Evolutionary conservation across 2,113 vertebrate species (phyloP).

Genomic region (Murina feae): DNA sequence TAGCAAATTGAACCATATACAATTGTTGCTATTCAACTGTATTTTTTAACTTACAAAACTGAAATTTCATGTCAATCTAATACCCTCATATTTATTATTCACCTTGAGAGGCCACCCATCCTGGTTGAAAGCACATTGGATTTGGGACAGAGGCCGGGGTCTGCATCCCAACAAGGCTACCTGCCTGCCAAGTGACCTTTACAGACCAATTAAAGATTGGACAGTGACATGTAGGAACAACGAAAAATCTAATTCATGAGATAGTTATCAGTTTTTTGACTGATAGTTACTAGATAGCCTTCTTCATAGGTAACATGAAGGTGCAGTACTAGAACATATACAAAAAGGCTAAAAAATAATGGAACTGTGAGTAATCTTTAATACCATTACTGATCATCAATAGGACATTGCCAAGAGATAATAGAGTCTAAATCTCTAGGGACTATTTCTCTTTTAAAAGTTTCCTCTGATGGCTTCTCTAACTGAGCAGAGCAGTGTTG

Average conservation of each 20-base stretch:
- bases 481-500: not conserved
- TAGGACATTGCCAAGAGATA: not conserved
- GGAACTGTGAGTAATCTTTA: not conserved
- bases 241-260: conserved; percentile 26
- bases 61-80: not conserved
- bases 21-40: not conserved
- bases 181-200: conserved; percentile 35
- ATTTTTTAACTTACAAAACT: not conserved
- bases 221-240: not conserved
- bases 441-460: not conserved
- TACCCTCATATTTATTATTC: not conserved
- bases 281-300: not conserved
- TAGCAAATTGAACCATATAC: not conserved
- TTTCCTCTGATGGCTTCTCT: not conserved
- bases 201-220: not conserved
- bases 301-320: not conserved
- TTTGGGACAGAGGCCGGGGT: conserved; percentile 19
- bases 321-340: not conserved
- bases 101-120: not conserved
- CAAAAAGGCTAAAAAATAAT: not conserved
- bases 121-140: not conserved
- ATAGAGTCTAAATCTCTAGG: not conserved
- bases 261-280: conserved; percentile 2
- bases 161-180: not conserved
- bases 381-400: not conserved